Base-by-base conservation (phyloP, 2,888 invertebrate genomes). In the Drosophila rubida region DNA sequence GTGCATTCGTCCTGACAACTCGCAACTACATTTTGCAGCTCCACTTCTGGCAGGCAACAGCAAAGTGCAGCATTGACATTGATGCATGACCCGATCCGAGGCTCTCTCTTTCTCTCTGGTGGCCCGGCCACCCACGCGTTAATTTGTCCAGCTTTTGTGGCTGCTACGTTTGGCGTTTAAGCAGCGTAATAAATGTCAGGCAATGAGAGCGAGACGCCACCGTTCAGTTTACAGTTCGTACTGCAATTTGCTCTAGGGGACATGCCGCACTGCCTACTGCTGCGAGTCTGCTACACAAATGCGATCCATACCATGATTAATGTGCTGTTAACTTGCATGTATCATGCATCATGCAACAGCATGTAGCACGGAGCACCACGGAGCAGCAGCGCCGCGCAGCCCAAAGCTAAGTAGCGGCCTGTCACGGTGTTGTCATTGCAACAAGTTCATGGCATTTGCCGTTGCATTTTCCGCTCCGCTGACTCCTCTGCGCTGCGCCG, bases 141-240 rank as follows among this genome's bases (percentile, higher is more conserved):
- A 81, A 83, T 83, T 83, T 87, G 85, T 78, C 85, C 76, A 81
- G 75, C 71, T 73, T 79, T 81, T 72, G 75, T 67, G 67, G 63
- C 63, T 57, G 62, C 66, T 49, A 59, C 46, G 27, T 60, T 59
- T 66, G 62, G 66, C 71, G 63, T 75, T 75, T 66, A 75, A 75
- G 61, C 70, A 74, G 84, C 81, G 72, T 84, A 87, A 87, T 84
- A 87, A 87, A 81, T 85, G 85, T 71, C 80, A 64, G 59, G 44
- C 73, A 78, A 83, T 55, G 69, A 57, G 60, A 69, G 59, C 63
- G 68, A 63, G 55, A 64, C 53, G 45, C 22, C 22, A 35, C 53
- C 30, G 35, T 14, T 14, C 35, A 14, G 13, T 37, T 14, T 37
- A 32, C 35, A 45, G 44, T 32, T 45, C 25, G 37, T 57, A 54